These are phyloP conservation scores for Amphipoea lucens DNA, from an alignment of 2,888 invertebrate species.

Conservation along the genomic window DNA sequence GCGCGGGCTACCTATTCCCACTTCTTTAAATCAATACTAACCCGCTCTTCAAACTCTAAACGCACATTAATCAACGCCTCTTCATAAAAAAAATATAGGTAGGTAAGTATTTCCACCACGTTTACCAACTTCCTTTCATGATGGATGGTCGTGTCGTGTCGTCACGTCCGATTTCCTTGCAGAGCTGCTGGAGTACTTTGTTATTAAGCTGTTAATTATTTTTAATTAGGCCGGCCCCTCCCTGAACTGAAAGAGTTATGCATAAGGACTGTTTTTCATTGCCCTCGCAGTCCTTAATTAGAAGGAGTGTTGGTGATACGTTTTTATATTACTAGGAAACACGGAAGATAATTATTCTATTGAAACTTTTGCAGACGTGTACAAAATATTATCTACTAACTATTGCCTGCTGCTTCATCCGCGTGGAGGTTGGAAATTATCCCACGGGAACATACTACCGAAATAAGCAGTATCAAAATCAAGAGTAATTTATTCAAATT, in stretches of 20 bases:
- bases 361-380: not conserved
- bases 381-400: too few species aligned
- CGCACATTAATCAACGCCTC: not conserved
- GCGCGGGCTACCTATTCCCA: not conserved
- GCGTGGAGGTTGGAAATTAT: too few species aligned
- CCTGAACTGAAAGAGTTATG: slow-evolving; percentile 17
- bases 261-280: slow-evolving; percentile 16
- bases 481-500: too few species aligned
- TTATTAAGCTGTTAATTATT: slow-evolving; percentile 45
- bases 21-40: not conserved
- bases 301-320: not conserved
- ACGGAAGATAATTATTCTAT: not conserved
- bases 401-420: too few species aligned
- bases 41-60: not conserved
- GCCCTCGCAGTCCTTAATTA: slow-evolving; percentile 15
- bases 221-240: slow-evolving; percentile 26
- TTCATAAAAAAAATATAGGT: not conserved
- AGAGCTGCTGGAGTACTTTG: slow-evolving; percentile 21
- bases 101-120: not conserved
- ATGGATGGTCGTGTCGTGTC: slow-evolving; percentile 15
- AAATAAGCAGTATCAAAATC: too few species aligned
- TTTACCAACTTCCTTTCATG: not conserved
- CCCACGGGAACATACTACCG: too few species aligned
- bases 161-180: slow-evolving; percentile 31
- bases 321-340: not conserved